phyloP scores from a whole-genome alignment of 2,797 vertebrate species.

The Chaetodon trifasciatus region DNA sequence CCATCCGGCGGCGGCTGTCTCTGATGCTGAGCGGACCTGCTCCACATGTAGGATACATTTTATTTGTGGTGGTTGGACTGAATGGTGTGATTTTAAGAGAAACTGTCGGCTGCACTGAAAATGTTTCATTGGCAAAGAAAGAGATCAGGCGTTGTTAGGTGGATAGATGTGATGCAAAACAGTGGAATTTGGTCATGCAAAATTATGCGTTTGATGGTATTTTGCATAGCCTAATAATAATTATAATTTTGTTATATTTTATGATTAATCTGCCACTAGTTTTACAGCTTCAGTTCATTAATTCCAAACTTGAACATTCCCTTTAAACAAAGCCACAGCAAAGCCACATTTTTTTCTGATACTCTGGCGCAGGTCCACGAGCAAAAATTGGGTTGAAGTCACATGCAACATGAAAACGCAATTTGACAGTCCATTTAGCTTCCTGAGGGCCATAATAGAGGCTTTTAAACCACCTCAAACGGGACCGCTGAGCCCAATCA shows the following conservation, averaged over 20 bases:
- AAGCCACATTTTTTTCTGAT: constrained; percentile 13
- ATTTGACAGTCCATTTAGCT: constrained; percentile 55
- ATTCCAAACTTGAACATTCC: background rate
- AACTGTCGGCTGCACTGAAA: background rate
- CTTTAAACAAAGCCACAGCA: constrained; percentile 31
- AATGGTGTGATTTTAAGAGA: background rate
- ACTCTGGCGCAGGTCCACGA: constrained; percentile 21
- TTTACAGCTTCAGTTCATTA: constrained; percentile 12
- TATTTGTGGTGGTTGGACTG: background rate
- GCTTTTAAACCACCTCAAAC: constrained; percentile 66
- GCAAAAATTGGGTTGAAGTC: constrained; percentile 27
- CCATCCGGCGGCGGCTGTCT: background rate
- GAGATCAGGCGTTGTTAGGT: background rate
- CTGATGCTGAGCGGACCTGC: constrained; percentile 1
- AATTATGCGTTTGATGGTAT: background rate
- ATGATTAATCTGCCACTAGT: background rate
- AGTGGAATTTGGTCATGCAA: background rate
- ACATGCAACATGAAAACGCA: constrained; percentile 48
- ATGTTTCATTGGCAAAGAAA: background rate
- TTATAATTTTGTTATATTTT: background rate
- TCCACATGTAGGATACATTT: background rate
- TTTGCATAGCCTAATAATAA: background rate
- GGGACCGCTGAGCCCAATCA: constrained; percentile 50
- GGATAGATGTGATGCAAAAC: background rate
- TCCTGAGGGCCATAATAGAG: constrained; percentile 45